Percentiles rank a stretch among this genome's conserved stretches.
Conservation (phyloP, 92 coral and sea anemone species). For the Parazoanthus swiftii region DNA sequence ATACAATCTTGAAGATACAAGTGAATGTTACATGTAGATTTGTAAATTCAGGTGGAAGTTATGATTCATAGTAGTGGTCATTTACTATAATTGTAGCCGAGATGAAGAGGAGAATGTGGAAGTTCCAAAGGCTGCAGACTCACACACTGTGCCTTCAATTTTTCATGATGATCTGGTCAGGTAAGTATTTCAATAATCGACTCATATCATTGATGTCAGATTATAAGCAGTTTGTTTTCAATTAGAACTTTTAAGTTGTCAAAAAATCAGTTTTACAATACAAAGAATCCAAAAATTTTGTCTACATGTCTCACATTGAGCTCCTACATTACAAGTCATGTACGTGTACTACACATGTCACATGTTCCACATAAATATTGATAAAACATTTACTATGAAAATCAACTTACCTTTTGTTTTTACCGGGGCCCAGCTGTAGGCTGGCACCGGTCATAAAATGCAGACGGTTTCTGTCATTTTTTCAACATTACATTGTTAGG, state of each 20-base stretch:
- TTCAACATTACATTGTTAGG: too few species aligned
- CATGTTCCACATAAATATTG: too few species aligned
- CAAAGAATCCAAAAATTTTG: background rate
- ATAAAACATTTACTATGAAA: too few species aligned
- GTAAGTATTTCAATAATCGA: conserved; percentile 50
- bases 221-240: background rate
- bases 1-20: background rate
- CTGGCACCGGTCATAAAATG: too few species aligned
- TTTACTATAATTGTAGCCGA: conserved; percentile 32
- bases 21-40: background rate
- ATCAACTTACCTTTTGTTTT: too few species aligned
- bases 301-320: background rate
- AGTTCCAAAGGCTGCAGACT: conserved; percentile 80
- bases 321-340: too few species aligned
- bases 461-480: too few species aligned
- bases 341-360: too few species aligned
- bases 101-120: conserved; percentile 69
- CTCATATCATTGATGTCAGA: background rate
- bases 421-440: too few species aligned
- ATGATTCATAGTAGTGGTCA: background rate
- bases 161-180: conserved; percentile 88
- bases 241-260: background rate
- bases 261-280: background rate
- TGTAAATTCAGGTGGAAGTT: too few species aligned
- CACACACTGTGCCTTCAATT: conserved; percentile 76